Evolutionary conservation across 2,888 invertebrate species (phyloP), one percentile per base, ranked within the genome.

Genomic region (Trilocha varians): DNA sequence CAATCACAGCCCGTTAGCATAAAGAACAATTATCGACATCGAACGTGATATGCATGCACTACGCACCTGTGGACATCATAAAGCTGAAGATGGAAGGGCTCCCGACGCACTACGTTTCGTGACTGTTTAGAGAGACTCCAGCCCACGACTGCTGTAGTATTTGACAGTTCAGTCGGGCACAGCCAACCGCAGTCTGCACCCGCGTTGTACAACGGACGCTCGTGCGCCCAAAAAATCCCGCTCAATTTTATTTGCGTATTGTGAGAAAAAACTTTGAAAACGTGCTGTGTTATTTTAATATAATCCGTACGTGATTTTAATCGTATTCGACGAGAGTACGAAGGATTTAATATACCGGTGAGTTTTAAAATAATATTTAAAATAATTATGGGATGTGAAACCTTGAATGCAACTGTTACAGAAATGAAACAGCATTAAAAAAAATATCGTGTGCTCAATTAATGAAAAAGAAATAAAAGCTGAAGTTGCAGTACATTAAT

Each of bases 101-200:
- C 25, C 11, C 25, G 11, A 25, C 25, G 3, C 25, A 25, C 25
- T 6, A n/a, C n/a, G n/a, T n/a, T n/a, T n/a, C n/a, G n/a, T n/a
- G n/a, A 25, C 25, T 25, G 25, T 25, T 11, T 25, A 25, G 25
- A 25, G 11, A 25, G 11, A 25, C 6, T 25, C 6, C 6, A 25
- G 5, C 11, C 25, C 25, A 25, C 3, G 8, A 25, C 8, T 25
- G 25, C 25, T 25, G 8, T 25, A n/a, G 25, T 11, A 11, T 25
- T 25, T 5, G 25, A 25, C 25, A 25, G 5, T 25, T 25, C 25
- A 9, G 25, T 42, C 38, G 45, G 38, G 34, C 41, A 34, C 13
- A 47, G 40, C 44, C 35, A 42, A 40, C 57, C 52, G 45, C 78
- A 78, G 78, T 75, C 56, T 63, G 66, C 66, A 62, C 45, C 55